Evolutionary conservation across 1,140 invertebrate species (phyloP), one percentile per base, ranked within the genome.

Genomic region (Drosophila nikananu): DNA sequence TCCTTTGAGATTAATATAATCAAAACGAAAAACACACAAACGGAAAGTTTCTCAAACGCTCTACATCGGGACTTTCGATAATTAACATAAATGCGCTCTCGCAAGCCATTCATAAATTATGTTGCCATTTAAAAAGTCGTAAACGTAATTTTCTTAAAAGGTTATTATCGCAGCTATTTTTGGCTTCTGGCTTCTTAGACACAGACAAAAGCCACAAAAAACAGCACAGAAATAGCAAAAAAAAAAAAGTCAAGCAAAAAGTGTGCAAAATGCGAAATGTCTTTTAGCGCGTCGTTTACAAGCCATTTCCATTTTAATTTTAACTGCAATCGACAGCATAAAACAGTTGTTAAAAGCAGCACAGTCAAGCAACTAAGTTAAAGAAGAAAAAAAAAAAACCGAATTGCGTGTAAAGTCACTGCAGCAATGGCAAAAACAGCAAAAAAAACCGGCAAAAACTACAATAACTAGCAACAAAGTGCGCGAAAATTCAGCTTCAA

Each of bases 261-360:
- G 72, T 65, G 68, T 61, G 75, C 73, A 59, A 73, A 80, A 80
- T 73, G 62, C 42, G 59, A 90, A 87, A 84, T 79, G 84, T 81
- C 78, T 75, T 78, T 84, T 84, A 90, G 84, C 81, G 82, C 81
- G 81, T 89, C 78, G 80, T 67, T 86, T 89, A 83, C 81, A 80
- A 89, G 73, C 65, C 72, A 83, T 83, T 83, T 83, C 74, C 82
- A 86, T 86, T 86, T 82, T 73, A 68, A 80, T 87, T 89, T 89
- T 84, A 84, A 84, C 65, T 84, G 84, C 84, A 89, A 81, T 87
- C 84, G 77, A 76, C 86, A 79, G 77, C 84, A 78, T 84, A 90
- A 78, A 90, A 81, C 51, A 61, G 77, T 72, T 75, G 77, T 72
- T 72, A 73, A 81, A 81, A 80, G 59, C 84, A 65, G 61, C 73